Evolutionary conservation across 2,797 vertebrate genomes (phyloP).

Genomic region (Sebastes umbrosus): DNA sequence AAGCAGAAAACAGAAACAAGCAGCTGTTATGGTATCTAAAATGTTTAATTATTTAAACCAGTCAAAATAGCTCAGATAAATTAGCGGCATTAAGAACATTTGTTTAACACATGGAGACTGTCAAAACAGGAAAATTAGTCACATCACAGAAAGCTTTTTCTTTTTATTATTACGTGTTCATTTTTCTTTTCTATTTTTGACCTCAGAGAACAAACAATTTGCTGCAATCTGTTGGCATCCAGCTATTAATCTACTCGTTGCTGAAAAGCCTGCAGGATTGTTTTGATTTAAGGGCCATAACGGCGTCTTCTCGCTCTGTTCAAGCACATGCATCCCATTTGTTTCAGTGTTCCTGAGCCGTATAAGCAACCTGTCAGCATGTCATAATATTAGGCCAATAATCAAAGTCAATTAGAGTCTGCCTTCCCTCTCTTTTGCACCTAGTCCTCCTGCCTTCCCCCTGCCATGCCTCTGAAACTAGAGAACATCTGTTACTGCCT

Average conservation of each 20-base stretch:
- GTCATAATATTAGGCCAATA: constrained; percentile 90
- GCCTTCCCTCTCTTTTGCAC: neutral
- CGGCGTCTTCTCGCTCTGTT: constrained; percentile 86
- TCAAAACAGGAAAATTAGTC: constrained; percentile 50
- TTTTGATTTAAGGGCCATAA: constrained; percentile 90
- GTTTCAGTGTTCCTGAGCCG: constrained; percentile 84
- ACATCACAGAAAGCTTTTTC: constrained; percentile 35
- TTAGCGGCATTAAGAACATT: constrained; percentile 43
- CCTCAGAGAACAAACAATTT: constrained; percentile 77
- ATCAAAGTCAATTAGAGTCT: constrained; percentile 87
- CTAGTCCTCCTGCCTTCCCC: constrained; percentile 64
- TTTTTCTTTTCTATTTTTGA: constrained; percentile 37
- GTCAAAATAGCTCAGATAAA: constrained; percentile 29
- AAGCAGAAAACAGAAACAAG: constrained; percentile 34
- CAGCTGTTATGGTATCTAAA: constrained; percentile 37
- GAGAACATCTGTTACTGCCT: neutral
- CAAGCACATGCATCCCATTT: constrained; percentile 90
- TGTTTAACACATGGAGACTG: constrained; percentile 53
- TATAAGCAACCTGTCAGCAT: constrained; percentile 87
- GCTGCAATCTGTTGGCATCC: constrained; percentile 84
- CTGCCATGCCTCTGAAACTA: constrained; percentile 61
- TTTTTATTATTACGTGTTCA: constrained; percentile 37
- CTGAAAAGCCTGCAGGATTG: constrained; percentile 84
- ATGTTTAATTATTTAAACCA: constrained; percentile 49
- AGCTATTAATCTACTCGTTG: constrained; percentile 89